phyloP scores from a whole-genome alignment of 2,113 vertebrate genomes.

The Lycocorax pyrrhopterus region DNA sequence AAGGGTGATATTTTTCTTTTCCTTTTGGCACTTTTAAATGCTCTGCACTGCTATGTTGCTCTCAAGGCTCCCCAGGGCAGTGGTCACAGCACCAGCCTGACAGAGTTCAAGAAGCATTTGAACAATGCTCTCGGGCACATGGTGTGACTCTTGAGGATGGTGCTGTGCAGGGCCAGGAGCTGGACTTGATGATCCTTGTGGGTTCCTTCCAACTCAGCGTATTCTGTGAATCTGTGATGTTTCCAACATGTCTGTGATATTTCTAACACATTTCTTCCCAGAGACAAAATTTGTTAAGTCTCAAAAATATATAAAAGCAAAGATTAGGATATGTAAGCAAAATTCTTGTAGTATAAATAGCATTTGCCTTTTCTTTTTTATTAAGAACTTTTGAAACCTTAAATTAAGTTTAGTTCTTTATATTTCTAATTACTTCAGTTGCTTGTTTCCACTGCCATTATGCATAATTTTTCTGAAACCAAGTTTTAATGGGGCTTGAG shows the following conservation, averaged over 20 bases:
- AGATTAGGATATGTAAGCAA: neutral
- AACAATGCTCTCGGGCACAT: neutral
- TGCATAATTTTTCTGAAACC: neutral
- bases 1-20: neutral
- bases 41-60: neutral
- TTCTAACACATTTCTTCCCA: neutral
- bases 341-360: neutral
- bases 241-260: neutral
- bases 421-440: neutral
- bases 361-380: neutral
- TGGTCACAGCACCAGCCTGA: neutral
- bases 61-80: accelerated
- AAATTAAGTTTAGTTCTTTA: neutral
- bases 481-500: neutral
- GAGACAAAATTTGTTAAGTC: neutral
- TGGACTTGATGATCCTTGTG: neutral
- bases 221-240: neutral
- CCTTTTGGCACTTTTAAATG: neutral
- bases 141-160: neutral
- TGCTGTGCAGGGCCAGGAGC: neutral
- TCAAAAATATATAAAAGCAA: neutral
- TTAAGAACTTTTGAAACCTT: neutral
- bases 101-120: neutral
- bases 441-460: neutral
- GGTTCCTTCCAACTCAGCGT: neutral